Evolutionary conservation across 2,888 invertebrate species (phyloP).

Genomic region (Diaperis boleti): DNA sequence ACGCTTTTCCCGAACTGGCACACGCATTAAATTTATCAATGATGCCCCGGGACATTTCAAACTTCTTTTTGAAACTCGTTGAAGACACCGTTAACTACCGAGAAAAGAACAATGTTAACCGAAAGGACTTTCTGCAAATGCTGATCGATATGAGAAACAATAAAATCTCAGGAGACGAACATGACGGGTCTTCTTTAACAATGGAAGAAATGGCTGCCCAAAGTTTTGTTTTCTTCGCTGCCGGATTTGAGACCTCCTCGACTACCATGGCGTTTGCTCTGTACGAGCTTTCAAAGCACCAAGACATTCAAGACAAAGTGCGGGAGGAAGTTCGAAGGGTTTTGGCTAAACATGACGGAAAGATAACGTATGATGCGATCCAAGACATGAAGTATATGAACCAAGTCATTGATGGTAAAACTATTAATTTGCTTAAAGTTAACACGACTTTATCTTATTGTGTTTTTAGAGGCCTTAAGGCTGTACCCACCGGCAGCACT

Average conservation of each 20-base stretch:
- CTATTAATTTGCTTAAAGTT: too few relatives aligned
- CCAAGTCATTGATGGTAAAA: constrained; percentile 60
- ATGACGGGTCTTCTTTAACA: too few relatives aligned
- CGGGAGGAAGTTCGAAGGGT: constrained; percentile 34
- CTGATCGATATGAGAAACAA: constrained; percentile 56
- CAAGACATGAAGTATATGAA: constrained; percentile 58
- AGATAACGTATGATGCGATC: constrained; percentile 39
- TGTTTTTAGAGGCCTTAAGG: constrained; percentile 62
- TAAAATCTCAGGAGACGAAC: too few relatives aligned
- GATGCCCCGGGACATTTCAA: constrained; percentile 47
- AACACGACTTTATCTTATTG: too few relatives aligned
- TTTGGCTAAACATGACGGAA: constrained; percentile 19
- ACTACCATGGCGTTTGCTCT: constrained; percentile 41
- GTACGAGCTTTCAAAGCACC: constrained; percentile 39
- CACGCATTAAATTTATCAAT: constrained; percentile 42
- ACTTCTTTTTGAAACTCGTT: constrained; percentile 53
- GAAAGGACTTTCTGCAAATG: constrained; percentile 63
- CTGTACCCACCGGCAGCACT: constrained; percentile 54
- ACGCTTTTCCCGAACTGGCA: constrained; percentile 59
- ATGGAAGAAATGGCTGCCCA: constrained; percentile 66
- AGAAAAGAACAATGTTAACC: constrained; percentile 46
- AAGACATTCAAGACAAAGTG: constrained; percentile 33
- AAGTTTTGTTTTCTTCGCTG: constrained; percentile 71
- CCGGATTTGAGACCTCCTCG: constrained; percentile 52
- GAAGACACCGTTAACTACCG: constrained; percentile 52